Evolutionary conservation across 1,140 invertebrate genomes (phyloP).

Genomic region (Bilobella aurantiaca): DNA sequence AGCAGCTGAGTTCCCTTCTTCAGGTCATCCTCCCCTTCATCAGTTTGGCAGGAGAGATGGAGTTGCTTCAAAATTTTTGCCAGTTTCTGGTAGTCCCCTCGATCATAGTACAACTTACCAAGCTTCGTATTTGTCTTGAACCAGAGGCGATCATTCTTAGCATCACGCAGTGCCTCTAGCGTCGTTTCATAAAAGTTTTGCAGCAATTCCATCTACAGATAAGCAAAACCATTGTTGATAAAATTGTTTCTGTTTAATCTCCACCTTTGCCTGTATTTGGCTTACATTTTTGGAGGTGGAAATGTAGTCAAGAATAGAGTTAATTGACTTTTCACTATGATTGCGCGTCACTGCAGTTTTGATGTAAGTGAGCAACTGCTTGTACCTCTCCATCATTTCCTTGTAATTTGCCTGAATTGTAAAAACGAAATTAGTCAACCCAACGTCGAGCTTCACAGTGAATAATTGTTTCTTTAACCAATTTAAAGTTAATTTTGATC

Average conservation of each 20-base stretch:
- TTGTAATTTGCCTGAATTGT: not conserved
- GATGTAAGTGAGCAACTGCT: conserved; percentile 78
- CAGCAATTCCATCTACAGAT: conserved; percentile 83
- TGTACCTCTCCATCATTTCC: not conserved
- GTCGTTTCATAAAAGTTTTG: conserved; percentile 99
- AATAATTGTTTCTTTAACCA: conserved; percentile 51
- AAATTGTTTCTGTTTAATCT: not conserved
- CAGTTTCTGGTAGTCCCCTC: conserved; percentile 86
- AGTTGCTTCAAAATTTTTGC: conserved; percentile 95
- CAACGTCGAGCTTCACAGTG: too few relatives aligned
- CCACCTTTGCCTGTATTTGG: not conserved
- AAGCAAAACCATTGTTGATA: conserved; percentile 1
- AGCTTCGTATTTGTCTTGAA: conserved; percentile 99
- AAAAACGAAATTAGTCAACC: too few relatives aligned
- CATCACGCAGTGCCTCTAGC: conserved; percentile 92
- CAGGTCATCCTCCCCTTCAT: conserved; percentile 97
- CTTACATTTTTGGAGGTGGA: conserved; percentile 96
- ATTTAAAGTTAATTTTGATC: conserved; percentile 99
- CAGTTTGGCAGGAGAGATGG: conserved; percentile 86
- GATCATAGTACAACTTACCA: conserved; percentile 95
- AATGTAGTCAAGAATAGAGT: conserved; percentile 98
- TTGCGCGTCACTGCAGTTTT: conserved; percentile 98
- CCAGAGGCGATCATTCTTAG: conserved; percentile 98
- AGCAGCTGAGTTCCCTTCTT: conserved; percentile 93
- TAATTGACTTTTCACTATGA: conserved; percentile 99